These are phyloP conservation scores for Zoanthus gigantus DNA, from an alignment of 92 coral and sea anemone genomes.

Conservation along the genomic window DNA sequence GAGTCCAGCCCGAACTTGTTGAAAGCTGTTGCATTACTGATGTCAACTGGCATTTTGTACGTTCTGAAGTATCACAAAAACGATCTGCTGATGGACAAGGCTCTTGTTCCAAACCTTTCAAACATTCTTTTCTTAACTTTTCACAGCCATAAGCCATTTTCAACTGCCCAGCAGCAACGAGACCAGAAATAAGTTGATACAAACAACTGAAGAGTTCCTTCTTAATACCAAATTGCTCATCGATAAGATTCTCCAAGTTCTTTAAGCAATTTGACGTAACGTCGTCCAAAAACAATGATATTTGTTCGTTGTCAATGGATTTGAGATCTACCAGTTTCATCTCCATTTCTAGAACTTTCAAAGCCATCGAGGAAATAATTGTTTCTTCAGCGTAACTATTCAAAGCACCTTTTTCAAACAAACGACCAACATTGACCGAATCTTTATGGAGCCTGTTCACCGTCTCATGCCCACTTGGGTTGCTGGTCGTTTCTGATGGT, in stretches of 20 bases:
- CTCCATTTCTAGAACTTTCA: background rate
- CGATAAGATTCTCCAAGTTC: slow-evolving; percentile 9
- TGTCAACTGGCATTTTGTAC: slow-evolving; percentile 1
- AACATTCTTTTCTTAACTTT: background rate
- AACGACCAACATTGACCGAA: background rate
- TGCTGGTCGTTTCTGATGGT: background rate
- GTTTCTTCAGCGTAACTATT: slow-evolving; percentile 27
- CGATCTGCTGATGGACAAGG: background rate
- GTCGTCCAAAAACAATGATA: background rate
- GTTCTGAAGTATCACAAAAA: background rate
- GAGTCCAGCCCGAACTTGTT: background rate
- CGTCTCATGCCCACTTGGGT: background rate
- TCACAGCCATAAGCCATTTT: background rate
- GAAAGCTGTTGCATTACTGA: background rate
- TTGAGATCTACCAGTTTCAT: background rate
- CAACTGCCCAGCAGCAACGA: slow-evolving; percentile 16
- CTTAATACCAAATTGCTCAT: slow-evolving; percentile 5
- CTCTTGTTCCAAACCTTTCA: background rate
- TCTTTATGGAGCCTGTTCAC: background rate
- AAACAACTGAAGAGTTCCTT: background rate
- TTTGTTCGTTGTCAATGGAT: background rate
- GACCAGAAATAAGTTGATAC: slow-evolving; percentile 28
- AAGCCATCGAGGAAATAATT: background rate
- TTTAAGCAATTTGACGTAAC: slow-evolving; percentile 12
- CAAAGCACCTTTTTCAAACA: slow-evolving; percentile 34